Base-by-base conservation (phyloP, 2,888 invertebrate species). In the Uloborus plumipes region DNA sequence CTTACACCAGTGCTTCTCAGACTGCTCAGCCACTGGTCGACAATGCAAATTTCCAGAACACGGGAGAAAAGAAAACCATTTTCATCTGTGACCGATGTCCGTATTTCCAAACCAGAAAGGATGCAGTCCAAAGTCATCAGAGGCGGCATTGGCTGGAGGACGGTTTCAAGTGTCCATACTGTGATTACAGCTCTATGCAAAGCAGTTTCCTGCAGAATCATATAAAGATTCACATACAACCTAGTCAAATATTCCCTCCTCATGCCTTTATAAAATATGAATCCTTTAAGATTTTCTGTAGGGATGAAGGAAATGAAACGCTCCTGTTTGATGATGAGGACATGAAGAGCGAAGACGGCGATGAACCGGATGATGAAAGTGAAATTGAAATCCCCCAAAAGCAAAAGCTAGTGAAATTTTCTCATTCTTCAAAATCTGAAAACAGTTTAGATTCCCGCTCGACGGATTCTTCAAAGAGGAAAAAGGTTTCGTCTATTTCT, bases 71-170 rank as follows among this genome's bases (percentile, higher is more conserved):
- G 86, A 92, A 92, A 87, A 26, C 58, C 47, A 87, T 91, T 82
- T 93, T 92, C 87, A 91, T 92, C 88, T 96, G 95, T 89, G 90
- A 93, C 74, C 90, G 93, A 86, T 96, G 96, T 88, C 96, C 96
- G 0, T 96, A 94, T 88, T 92, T 93, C 55, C 94, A 93, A 87
- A 91, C 92, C 71, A 91, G 94, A 15, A 92, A 92, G 85, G 94
- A 94, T 87, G 92, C 93, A 2, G 91, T 95, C 26, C 92, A 92
- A 85, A 93, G 93, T 87, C 96, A 96, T 89, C 91, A 93, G 85
- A 92, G 93, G 87, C 91, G 94, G 83, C 96, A 96, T 88, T 91
- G 92, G 87, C 89, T 92, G 14, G 91, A 92, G 7, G 92, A 92
- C 64, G 91, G 90, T 84, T 92, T 93, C 87, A 92, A 92, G 85